These are phyloP conservation scores for Stichodactyla helianthus DNA, from an alignment of 64 coral and sea anemone species.

Conservation along the genomic window DNA sequence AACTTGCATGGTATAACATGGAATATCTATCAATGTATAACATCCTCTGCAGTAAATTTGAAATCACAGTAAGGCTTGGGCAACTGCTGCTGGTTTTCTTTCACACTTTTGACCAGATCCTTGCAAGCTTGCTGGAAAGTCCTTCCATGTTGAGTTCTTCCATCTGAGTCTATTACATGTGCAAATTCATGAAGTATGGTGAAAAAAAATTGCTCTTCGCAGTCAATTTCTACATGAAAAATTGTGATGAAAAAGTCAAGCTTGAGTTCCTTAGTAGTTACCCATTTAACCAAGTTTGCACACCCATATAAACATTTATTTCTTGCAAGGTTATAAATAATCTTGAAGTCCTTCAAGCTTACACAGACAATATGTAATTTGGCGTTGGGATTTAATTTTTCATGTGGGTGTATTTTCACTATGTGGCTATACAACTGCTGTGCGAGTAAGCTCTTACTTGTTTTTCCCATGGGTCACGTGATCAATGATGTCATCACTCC, in stretches of 20 bases:
- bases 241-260: neutral
- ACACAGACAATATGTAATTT: slow-evolving; percentile 9
- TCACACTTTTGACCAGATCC: neutral
- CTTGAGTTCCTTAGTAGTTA: neutral
- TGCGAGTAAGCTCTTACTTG: no score
- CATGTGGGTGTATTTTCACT: no score
- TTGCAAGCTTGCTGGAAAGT: neutral
- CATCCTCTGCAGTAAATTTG: neutral
- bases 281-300: neutral
- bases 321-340: neutral
- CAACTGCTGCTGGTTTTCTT: neutral
- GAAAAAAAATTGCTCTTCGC: neutral
- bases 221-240: neutral
- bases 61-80: neutral
- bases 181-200: neutral
- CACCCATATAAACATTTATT: neutral
- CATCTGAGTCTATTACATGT: neutral
- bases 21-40: neutral
- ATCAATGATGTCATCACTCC: no score
- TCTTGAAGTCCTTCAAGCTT: neutral
- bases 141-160: neutral
- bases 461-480: no score
- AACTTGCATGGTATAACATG: no score
- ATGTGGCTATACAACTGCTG: no score
- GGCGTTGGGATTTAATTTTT: neutral